phyloP scores from a whole-genome alignment of 2,797 vertebrate species.

The Pseudopleuronectes americanus region DNA sequence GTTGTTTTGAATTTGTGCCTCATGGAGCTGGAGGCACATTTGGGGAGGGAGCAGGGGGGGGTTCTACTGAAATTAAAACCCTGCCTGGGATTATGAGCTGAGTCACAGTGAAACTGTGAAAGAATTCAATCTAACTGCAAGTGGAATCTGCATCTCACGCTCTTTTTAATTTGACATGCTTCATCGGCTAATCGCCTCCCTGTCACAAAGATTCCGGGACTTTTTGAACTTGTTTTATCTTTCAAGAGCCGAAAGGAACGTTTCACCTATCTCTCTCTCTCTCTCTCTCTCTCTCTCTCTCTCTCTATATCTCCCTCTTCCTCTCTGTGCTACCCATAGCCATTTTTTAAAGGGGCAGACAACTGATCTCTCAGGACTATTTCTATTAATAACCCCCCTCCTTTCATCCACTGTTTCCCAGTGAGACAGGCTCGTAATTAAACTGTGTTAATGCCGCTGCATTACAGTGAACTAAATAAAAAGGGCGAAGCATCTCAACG shows the following conservation, averaged over 20 bases:
- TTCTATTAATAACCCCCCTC: conserved; percentile 67
- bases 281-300: no score
- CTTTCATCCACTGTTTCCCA: conserved; percentile 42
- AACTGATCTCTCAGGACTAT: conserved; percentile 55
- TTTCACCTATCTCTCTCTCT: conserved; percentile 28
- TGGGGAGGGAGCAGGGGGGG: background rate
- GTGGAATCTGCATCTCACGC: conserved; percentile 38
- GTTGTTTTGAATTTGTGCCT: conserved; percentile 44
- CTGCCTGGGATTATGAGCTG: conserved; percentile 59
- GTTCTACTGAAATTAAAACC: conserved; percentile 52
- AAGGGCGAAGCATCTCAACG: conserved; percentile 37
- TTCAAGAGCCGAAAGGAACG: conserved; percentile 24
- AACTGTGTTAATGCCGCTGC: conserved; percentile 54
- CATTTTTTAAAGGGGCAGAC: conserved; percentile 38
- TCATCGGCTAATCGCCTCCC: conserved; percentile 44
- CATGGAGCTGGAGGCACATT: conserved; percentile 15
- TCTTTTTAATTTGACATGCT: conserved; percentile 49
- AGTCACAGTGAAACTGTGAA: conserved; percentile 63
- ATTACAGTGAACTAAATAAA: conserved; percentile 55
- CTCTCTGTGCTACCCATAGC: no score
- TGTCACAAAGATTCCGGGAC: conserved; percentile 53
- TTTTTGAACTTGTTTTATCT: conserved; percentile 48
- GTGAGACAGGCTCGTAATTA: conserved; percentile 66
- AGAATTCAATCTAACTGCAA: conserved; percentile 38
- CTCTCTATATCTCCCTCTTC: no score